Evolutionary conservation across 2,888 invertebrate genomes (phyloP).

Genomic region (Mythimna vitellina): DNA sequence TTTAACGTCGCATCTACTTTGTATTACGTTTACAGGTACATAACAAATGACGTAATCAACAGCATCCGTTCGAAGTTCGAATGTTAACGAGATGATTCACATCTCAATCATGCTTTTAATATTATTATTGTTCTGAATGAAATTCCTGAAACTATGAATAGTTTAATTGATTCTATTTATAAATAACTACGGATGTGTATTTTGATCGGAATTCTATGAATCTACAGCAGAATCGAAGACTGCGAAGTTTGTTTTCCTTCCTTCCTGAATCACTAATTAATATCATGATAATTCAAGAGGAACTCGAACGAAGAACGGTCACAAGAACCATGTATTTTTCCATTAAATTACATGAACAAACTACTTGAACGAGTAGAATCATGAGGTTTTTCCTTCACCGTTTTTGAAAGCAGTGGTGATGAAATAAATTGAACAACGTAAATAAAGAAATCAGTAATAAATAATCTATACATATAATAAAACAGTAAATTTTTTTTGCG

Average conservation of each 20-base stretch:
- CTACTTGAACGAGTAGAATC: no score
- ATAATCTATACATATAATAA: no score
- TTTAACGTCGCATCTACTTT: no score
- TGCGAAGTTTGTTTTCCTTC: background rate
- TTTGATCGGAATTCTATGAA: background rate
- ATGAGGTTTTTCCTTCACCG: no score
- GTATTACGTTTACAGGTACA: background rate
- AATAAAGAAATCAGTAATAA: no score
- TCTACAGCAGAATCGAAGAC: background rate
- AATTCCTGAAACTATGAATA: conserved; percentile 32
- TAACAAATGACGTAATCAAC: background rate
- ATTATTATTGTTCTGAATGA: conserved; percentile 18
- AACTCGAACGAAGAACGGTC: no score
- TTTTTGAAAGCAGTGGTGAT: no score
- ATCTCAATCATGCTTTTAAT: conserved; percentile 8
- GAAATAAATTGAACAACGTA: no score
- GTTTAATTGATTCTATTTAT: conserved; percentile 4
- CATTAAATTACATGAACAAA: no score
- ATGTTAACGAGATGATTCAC: conserved; percentile 21
- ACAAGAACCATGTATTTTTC: no score
- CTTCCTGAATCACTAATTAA: background rate
- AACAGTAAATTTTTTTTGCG: no score
- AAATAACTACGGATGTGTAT: background rate
- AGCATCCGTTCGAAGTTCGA: conserved; percentile 12
- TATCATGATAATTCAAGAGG: background rate